Base-by-base conservation (phyloP, 2,888 invertebrate genomes). In the Drosophila colorata region DNA sequence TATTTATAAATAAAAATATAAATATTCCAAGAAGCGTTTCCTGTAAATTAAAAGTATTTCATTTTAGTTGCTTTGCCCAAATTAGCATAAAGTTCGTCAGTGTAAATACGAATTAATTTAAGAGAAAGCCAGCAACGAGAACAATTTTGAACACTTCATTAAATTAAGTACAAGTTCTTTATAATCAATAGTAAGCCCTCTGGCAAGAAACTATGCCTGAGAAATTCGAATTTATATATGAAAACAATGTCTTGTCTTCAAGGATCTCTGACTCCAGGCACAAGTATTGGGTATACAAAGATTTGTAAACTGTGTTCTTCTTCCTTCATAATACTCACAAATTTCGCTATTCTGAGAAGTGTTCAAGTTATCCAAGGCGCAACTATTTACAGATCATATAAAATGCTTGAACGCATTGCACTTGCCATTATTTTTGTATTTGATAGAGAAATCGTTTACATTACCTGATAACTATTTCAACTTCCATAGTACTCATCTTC, bases 351-450 rank as follows among this genome's bases (percentile, higher is more conserved):
- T 56, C 46, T 55, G 47, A 56, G 52, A 74, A 74, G 76, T 75
- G 76, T 74, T 74, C 76, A 51, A 33, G 41, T 28, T 63, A 60
- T 31, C 51, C 49, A 33, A 18, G 58, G 51, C 47, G 53, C 59
- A 64, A 55, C 56, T 66, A 69, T 18, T 69, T 44, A 48, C 60
- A 49, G 52, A 65, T 53, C 61, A 57, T 48, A 57, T 47, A 59
- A 51, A 60, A 71, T 59, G 49, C 69, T 51, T 46, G 60, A 71
- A 63, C 48, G 57, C 79, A 85, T 80, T 81, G 78, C 89, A 85
- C 89, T 87, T 87, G 87, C 87, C 87, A 87, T 87, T 88, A 87
- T 76, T 66, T 75, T 79, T 77, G 68, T 79, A 83, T 77, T 80
- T 70, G 49, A 55, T 64, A 69, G 43, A 43, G 18, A 57, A 64